Evolutionary conservation across 2,113 vertebrate genomes (phyloP).

Genomic region (rat (Rattus norvegicus)): DNA sequence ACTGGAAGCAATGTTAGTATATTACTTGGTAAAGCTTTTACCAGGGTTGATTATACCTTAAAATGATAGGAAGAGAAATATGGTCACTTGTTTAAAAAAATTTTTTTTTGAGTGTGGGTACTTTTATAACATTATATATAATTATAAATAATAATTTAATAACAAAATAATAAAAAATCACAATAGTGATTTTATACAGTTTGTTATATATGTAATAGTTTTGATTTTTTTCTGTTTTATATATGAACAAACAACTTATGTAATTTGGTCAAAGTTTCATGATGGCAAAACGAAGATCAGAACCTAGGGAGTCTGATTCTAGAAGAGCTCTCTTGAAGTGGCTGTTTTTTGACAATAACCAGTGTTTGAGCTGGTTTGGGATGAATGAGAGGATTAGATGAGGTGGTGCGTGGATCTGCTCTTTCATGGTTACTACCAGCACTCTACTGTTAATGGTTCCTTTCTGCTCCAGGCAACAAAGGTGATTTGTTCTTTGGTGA

Average conservation of each 20-base stretch:
- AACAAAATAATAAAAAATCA: not conserved
- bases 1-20: not conserved
- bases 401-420: not conserved
- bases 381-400: not conserved
- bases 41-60: not conserved
- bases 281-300: not conserved
- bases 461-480: not conserved
- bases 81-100: not conserved
- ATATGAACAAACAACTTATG: slow-evolving; percentile 32
- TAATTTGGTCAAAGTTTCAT: slow-evolving; percentile 37
- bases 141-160: not conserved
- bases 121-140: not conserved
- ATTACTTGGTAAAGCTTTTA: slow-evolving; percentile 22
- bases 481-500: not conserved
- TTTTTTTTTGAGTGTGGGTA: not conserved
- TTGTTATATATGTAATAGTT: not conserved
- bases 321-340: not conserved
- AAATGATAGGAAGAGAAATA: slow-evolving; percentile 20
- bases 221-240: not conserved
- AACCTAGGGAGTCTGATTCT: not conserved
- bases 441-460: not conserved
- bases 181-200: not conserved
- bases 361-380: not conserved
- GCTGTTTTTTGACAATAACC: not conserved
- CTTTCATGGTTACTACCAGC: not conserved